Evolutionary conservation across 2,113 vertebrate species (phyloP).

Genomic region (Sciurus niger): DNA sequence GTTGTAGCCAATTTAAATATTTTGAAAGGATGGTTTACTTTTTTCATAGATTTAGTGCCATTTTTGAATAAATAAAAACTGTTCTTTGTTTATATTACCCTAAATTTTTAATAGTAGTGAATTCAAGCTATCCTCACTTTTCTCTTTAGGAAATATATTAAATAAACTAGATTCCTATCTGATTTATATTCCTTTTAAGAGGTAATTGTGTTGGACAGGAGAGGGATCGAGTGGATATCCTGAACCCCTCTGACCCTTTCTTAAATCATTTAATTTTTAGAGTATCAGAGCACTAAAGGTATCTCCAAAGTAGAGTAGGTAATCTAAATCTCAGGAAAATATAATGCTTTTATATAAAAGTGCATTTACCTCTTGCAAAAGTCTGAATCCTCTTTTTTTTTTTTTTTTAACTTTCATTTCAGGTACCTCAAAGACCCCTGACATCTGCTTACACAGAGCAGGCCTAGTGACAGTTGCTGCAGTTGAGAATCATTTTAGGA

Average conservation of each 20-base stretch:
- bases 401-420: constrained; percentile 14
- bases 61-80: constrained; percentile 52
- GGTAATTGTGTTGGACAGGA: neutral
- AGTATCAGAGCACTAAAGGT: neutral
- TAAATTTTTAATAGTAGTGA: constrained; percentile 21
- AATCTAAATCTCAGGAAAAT: constrained; percentile 55
- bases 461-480: neutral
- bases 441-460: neutral
- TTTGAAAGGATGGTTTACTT: constrained; percentile 54
- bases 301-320: neutral
- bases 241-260: neutral
- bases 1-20: constrained; percentile 51
- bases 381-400: neutral
- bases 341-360: constrained; percentile 4
- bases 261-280: neutral
- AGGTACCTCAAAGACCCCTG: neutral
- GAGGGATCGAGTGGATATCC: neutral
- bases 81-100: neutral
- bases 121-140: constrained; percentile 4
- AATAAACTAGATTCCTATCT: neutral
- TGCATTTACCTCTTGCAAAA: neutral
- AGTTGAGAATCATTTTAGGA: neutral
- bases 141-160: neutral
- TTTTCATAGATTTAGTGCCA: constrained; percentile 23
- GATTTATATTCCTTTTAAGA: neutral